These are phyloP conservation scores for Balaeniceps rex DNA, from an alignment of 2,113 vertebrate species.

Conservation along the genomic window DNA sequence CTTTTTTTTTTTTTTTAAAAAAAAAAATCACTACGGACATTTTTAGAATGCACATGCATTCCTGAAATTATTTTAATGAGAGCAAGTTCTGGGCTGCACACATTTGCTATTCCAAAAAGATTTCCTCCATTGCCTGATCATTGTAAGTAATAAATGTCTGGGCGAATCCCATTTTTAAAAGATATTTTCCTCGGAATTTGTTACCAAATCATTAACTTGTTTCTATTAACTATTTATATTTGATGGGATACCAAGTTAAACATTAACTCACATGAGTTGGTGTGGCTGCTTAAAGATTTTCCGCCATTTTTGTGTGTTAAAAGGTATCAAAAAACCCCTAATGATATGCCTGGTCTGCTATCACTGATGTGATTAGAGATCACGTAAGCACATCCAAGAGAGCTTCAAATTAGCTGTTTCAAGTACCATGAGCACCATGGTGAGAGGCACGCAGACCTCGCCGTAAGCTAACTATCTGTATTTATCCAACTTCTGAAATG, in stretches of 20 bases:
- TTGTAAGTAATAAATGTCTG: fast-evolving
- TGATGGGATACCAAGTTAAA: neutral
- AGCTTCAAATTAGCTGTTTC: neutral
- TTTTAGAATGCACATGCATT: neutral
- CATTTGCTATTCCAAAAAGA: neutral
- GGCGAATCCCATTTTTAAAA: neutral
- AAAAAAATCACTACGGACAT: neutral
- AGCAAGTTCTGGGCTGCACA: neutral
- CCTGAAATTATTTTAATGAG: neutral
- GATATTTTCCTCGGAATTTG: neutral
- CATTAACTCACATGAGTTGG: neutral
- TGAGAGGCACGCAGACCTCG: neutral
- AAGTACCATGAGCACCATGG: neutral
- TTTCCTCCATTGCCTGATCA: neutral
- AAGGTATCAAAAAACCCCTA: neutral
- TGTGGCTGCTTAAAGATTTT: conserved; percentile 6
- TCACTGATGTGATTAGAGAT: neutral
- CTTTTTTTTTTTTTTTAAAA: too few relatives aligned
- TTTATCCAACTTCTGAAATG: neutral
- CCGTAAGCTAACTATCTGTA: neutral
- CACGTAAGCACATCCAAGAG: neutral
- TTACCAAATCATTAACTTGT: neutral
- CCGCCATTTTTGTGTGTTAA: conserved; percentile 24
- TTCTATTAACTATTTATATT: neutral
- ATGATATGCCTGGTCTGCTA: neutral